These are phyloP conservation scores for Mus caroli DNA, from an alignment of 2,797 vertebrate species.

Conservation along the genomic window DNA sequence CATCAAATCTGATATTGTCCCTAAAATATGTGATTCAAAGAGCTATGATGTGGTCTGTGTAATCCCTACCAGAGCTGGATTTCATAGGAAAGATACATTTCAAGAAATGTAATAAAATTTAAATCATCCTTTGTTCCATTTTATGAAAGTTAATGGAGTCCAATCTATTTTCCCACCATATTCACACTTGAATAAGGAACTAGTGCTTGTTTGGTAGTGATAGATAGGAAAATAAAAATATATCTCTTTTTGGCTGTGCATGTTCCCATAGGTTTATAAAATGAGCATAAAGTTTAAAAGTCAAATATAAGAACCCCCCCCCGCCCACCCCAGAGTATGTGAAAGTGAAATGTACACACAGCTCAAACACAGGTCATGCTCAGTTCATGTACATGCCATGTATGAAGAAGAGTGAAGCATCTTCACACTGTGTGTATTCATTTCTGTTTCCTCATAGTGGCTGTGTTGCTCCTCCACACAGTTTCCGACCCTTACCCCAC, in stretches of 20 bases:
- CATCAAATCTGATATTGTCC: background rate
- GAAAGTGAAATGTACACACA: background rate
- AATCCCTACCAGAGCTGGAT: background rate
- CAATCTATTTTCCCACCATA: background rate
- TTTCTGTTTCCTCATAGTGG: background rate
- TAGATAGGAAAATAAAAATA: background rate
- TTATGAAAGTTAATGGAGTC: slow-evolving; percentile 25
- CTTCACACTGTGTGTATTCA: background rate
- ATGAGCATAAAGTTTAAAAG: background rate
- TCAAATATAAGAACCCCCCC: background rate
- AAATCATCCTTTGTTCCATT: background rate
- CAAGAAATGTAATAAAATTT: slow-evolving; percentile 17
- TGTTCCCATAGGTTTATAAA: background rate
- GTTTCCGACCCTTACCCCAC: background rate
- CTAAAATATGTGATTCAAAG: background rate
- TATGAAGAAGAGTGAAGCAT: background rate
- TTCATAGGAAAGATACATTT: background rate
- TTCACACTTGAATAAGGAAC: background rate
- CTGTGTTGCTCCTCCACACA: no score
- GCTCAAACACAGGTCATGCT: no score
- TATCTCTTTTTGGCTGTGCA: background rate
- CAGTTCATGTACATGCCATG: background rate
- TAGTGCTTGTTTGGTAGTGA: background rate
- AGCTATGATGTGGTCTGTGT: background rate
- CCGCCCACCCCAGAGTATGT: background rate